Percentiles rank a stretch among this genome's conserved stretches.
These are phyloP conservation scores for Hylaeus anthracinus DNA, from an alignment of 1,140 invertebrate species.

Conservation along the genomic window DNA sequence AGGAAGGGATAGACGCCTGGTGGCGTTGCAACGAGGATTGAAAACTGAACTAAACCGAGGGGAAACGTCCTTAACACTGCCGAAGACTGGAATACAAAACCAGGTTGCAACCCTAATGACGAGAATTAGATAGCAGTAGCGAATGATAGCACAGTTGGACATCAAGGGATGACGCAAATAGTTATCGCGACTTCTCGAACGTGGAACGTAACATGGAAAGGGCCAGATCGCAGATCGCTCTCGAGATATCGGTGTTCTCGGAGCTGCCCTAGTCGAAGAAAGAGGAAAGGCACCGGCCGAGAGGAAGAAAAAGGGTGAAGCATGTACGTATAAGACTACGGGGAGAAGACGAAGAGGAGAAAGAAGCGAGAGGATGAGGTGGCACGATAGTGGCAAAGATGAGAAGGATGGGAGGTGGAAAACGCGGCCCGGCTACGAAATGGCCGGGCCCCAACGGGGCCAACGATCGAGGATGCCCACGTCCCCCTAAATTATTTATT, in stretches of 20 bases:
- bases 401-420: constrained; percentile 36
- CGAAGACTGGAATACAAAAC: too few relatives aligned
- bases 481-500: constrained; percentile 32
- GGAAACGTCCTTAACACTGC: too few relatives aligned
- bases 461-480: constrained; percentile 59
- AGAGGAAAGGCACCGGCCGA: constrained; percentile 17
- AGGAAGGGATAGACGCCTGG: too few relatives aligned
- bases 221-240: constrained; percentile 38
- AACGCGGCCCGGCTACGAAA: constrained; percentile 49
- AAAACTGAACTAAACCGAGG: too few relatives aligned
- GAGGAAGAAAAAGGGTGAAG: constrained; percentile 28
- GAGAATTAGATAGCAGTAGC: not conserved
- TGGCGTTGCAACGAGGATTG: too few relatives aligned
- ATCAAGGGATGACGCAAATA: constrained; percentile 18
- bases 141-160: constrained; percentile 1
- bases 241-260: constrained; percentile 44
- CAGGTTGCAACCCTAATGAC: too few relatives aligned
- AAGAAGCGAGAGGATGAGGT: constrained; percentile 32
- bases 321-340: constrained; percentile 47
- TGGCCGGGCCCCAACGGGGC: constrained; percentile 37
- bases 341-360: constrained; percentile 16
- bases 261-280: constrained; percentile 30
- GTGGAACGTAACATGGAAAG: constrained; percentile 36
- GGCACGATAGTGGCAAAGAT: constrained; percentile 33
- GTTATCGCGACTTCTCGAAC: constrained; percentile 13